Percentiles rank a stretch among this genome's conserved stretches.
Conservation (phyloP, 2,888 invertebrate species). For the Scaptodrosophila latifasciaeformis region DNA sequence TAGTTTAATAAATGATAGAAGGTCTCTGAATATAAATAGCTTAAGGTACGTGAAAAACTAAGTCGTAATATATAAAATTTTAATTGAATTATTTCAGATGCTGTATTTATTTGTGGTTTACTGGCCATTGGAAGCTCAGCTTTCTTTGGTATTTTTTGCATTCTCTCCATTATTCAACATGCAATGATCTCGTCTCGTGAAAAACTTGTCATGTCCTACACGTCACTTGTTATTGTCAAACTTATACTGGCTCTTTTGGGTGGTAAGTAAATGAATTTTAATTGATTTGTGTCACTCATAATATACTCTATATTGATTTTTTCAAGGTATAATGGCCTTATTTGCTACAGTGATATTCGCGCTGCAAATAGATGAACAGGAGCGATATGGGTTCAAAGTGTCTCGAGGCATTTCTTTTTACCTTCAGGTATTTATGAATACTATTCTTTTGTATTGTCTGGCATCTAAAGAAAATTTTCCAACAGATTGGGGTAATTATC, state of each 20-base stretch:
- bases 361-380: slow-evolving; percentile 87
- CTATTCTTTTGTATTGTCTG: not conserved
- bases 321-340: slow-evolving; percentile 85
- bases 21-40: too few relatives aligned
- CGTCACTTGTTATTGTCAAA: slow-evolving; percentile 85
- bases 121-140: slow-evolving; percentile 85
- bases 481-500: slow-evolving; percentile 85
- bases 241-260: slow-evolving; percentile 85
- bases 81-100: slow-evolving; percentile 78
- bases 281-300: slow-evolving; percentile 1
- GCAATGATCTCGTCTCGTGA: slow-evolving; percentile 92
- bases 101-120: slow-evolving; percentile 88
- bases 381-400: slow-evolving; percentile 83
- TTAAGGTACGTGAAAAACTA: too few relatives aligned
- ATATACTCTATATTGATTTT: too few relatives aligned
- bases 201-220: slow-evolving; percentile 86
- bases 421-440: slow-evolving; percentile 82
- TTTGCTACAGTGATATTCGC: slow-evolving; percentile 89
- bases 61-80: not conserved
- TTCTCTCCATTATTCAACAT: slow-evolving; percentile 87
- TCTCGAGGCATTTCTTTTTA: slow-evolving; percentile 90
- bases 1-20: too few relatives aligned
- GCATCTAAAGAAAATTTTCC: too few relatives aligned
- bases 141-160: slow-evolving; percentile 84
- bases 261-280: slow-evolving; percentile 78